phyloP scores from a whole-genome alignment of 2,797 vertebrate species.

The Ctenopoma multispine region DNA sequence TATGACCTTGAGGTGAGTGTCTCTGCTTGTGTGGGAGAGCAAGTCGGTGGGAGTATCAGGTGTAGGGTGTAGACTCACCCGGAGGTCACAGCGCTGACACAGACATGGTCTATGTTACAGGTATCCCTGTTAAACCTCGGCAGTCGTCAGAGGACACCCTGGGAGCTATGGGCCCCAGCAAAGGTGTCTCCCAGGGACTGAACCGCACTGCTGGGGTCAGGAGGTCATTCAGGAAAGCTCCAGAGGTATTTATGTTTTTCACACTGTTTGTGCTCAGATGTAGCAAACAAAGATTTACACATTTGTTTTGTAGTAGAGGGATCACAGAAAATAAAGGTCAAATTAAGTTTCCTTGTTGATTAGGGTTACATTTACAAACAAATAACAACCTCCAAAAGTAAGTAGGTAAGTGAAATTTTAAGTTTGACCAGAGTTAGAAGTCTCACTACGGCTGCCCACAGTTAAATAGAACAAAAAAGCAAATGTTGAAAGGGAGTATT shows the following conservation, averaged over 20 bases:
- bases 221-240: constrained; percentile 95
- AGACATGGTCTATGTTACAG: constrained; percentile 68
- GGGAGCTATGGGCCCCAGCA: constrained; percentile 90
- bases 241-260: constrained; percentile 87
- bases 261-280: background rate
- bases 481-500: no score
- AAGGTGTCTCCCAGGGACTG: constrained; percentile 92
- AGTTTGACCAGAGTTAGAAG: no score
- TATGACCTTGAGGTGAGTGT: constrained; percentile 58
- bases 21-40: background rate
- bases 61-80: constrained; percentile 52
- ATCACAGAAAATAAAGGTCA: no score
- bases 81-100: constrained; percentile 50
- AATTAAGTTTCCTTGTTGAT: no score
- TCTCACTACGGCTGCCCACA: no score
- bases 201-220: constrained; percentile 94
- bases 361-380: no score
- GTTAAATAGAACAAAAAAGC: no score
- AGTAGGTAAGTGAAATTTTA: no score
- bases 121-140: constrained; percentile 93
- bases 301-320: background rate
- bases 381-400: no score
- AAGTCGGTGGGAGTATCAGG: constrained; percentile 43
- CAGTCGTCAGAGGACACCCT: constrained; percentile 92
- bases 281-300: no score